These are phyloP conservation scores for Drosophila kohkoa DNA, from an alignment of 1,140 invertebrate genomes.

Conservation along the genomic window DNA sequence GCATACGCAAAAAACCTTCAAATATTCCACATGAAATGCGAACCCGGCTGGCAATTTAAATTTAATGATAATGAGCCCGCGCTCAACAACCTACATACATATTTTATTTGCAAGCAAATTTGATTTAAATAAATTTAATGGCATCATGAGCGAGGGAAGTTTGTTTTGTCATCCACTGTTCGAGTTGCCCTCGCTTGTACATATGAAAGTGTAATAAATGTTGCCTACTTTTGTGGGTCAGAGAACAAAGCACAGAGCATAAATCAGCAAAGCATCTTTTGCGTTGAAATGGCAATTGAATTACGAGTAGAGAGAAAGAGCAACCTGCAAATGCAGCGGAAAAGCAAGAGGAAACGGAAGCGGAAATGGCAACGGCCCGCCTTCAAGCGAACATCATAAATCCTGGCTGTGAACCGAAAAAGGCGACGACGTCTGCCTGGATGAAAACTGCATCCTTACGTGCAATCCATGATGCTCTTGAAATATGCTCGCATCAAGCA, in stretches of 20 bases:
- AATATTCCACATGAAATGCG: conserved; percentile 25
- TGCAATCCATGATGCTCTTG: conserved; percentile 5
- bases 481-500: conserved; percentile 33
- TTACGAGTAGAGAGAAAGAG: conserved; percentile 45
- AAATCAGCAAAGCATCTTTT: conserved; percentile 55
- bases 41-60: conserved; percentile 14
- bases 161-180: background rate
- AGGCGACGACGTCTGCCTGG: conserved; percentile 18
- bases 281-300: conserved; percentile 65
- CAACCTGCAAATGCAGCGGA: conserved; percentile 56
- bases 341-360: conserved; percentile 15
- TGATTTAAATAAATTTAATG: conserved; percentile 23
- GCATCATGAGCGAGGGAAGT: background rate
- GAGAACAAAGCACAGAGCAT: conserved; percentile 31
- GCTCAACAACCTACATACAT: background rate
- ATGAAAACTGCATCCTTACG: conserved; percentile 2
- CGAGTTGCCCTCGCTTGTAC: conserved; percentile 10
- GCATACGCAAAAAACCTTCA: conserved; percentile 12
- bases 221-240: conserved; percentile 49
- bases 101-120: background rate
- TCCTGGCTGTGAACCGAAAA: conserved; percentile 54
- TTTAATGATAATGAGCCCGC: conserved; percentile 30
- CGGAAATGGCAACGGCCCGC: conserved; percentile 52
- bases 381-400: conserved; percentile 57
- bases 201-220: conserved; percentile 19